Conservation (phyloP, 2,113 vertebrate genomes). For the Murina feae region DNA sequence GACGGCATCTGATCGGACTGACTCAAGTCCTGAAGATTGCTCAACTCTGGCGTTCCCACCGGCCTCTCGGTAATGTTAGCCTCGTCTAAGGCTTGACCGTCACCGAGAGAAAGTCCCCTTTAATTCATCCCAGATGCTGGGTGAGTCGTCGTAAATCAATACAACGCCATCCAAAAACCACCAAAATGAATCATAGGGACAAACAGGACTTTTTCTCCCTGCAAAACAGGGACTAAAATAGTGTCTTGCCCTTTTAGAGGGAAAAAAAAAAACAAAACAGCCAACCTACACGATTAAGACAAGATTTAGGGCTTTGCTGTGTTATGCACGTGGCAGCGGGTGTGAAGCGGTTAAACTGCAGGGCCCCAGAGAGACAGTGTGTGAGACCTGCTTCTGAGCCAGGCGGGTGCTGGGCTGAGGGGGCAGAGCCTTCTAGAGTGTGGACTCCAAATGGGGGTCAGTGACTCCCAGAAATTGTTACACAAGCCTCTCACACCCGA, state of each 20-base stretch:
- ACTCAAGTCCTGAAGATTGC: background rate
- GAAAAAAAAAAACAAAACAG: background rate
- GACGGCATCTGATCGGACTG: background rate
- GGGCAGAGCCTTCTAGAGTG: background rate
- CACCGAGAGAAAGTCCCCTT: conserved; percentile 53
- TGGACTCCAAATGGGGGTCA: background rate
- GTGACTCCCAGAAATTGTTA: background rate
- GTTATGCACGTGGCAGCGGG: background rate
- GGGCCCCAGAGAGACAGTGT: rapidly evolving
- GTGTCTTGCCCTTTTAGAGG: conserved; percentile 16
- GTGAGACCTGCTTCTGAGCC: background rate
- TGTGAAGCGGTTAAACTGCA: background rate
- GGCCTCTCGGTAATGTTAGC: background rate
- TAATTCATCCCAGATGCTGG: conserved; percentile 60
- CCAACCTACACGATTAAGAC: background rate
- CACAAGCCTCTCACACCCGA: background rate
- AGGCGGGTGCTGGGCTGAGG: background rate
- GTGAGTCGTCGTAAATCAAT: conserved; percentile 29
- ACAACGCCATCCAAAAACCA: conserved; percentile 43
- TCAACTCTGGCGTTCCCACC: background rate
- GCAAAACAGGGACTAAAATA: conserved; percentile 56
- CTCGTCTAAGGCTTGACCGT: conserved; percentile 2
- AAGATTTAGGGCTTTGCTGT: background rate
- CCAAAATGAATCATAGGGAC: conserved; percentile 59
- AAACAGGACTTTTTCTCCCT: conserved; percentile 11